phyloP scores from a whole-genome alignment of 1,140 invertebrate genomes.

The Dolichoris vasculosae region DNA sequence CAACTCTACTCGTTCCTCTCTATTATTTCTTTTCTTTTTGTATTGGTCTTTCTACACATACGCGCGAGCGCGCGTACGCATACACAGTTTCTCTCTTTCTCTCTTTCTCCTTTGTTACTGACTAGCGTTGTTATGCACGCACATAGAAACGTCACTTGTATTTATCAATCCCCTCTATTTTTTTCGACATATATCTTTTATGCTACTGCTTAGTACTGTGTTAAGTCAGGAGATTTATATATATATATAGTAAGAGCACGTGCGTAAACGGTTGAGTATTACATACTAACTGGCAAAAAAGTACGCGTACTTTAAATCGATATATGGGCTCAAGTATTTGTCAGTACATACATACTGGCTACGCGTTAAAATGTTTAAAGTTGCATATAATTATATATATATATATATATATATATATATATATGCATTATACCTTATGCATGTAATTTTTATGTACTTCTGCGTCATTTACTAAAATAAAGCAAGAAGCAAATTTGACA shows the following conservation, averaged over 20 bases:
- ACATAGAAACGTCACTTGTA: not conserved
- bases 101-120: not conserved
- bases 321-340: not conserved
- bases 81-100: not conserved
- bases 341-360: not conserved
- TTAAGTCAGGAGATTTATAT: not conserved
- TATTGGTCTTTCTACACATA: not conserved
- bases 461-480: too few species aligned
- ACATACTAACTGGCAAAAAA: not conserved
- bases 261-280: not conserved
- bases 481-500: too few species aligned
- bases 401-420: too few species aligned
- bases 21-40: conserved; percentile 8
- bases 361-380: not conserved
- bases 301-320: not conserved
- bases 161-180: conserved; percentile 5
- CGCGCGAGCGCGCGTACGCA: not conserved
- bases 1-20: not conserved
- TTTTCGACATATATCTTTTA: not conserved
- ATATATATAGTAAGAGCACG: not conserved
- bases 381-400: not conserved
- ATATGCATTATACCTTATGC: too few species aligned
- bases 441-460: too few species aligned
- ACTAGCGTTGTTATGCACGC: not conserved
- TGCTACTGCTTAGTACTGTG: not conserved